These are phyloP conservation scores for Laticauda colubrina DNA, from an alignment of 2,113 vertebrate species.

Conservation along the genomic window DNA sequence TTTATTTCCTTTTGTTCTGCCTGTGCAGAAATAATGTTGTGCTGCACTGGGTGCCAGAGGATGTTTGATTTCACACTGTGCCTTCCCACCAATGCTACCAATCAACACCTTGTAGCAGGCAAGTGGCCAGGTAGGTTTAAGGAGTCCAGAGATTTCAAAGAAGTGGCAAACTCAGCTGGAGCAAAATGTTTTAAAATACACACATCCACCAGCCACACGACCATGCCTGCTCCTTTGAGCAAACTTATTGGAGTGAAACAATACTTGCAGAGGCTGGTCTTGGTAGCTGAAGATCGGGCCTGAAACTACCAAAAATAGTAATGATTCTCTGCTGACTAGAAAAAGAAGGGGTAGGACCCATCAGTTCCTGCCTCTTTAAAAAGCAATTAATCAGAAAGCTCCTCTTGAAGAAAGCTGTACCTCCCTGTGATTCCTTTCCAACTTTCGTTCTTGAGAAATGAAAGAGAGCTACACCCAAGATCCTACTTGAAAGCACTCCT, in stretches of 20 bases:
- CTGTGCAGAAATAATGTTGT: background rate
- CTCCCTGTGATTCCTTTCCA: background rate
- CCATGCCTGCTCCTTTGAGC: background rate
- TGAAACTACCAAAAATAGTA: background rate
- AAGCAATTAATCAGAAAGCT: background rate
- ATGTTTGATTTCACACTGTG: background rate
- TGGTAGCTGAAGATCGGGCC: slow-evolving; percentile 32
- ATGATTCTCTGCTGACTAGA: background rate
- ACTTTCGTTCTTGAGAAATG: background rate
- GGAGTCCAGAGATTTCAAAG: slow-evolving; percentile 13
- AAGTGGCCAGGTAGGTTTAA: slow-evolving; percentile 10
- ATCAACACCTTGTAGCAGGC: background rate
- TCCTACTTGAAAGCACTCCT: background rate
- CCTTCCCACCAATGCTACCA: background rate
- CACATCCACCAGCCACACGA: background rate
- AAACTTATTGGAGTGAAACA: slow-evolving; percentile 11
- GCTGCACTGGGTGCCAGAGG: background rate
- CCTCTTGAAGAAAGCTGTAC: background rate
- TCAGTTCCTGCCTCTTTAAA: background rate
- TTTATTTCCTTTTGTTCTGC: background rate
- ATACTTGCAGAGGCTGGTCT: slow-evolving; percentile 5
- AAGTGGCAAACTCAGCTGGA: slow-evolving; percentile 38
- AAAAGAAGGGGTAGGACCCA: background rate
- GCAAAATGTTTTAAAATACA: slow-evolving; percentile 31
- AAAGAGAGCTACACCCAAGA: background rate